Evolutionary conservation across 2,888 invertebrate species (phyloP).

Genomic region (Dioctria rufipes): DNA sequence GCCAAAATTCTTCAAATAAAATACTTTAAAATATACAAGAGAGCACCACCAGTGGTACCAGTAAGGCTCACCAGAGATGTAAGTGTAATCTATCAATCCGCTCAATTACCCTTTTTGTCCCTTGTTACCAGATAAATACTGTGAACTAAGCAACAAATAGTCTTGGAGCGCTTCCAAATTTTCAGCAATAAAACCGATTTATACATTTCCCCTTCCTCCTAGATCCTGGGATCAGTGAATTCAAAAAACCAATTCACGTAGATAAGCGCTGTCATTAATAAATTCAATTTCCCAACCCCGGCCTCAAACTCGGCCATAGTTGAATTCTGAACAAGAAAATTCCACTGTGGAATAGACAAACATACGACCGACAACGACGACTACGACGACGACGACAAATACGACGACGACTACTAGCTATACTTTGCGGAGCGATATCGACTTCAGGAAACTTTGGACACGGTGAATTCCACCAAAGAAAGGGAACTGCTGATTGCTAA

Average conservation of each 20-base stretch:
- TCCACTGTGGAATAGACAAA: slow-evolving; percentile 16
- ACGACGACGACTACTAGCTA: neutral
- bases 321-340: slow-evolving; percentile 21
- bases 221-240: slow-evolving; percentile 36
- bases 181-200: slow-evolving; percentile 52
- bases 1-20: slow-evolving; percentile 14
- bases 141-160: slow-evolving; percentile 66
- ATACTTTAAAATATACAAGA: slow-evolving; percentile 1
- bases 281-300: slow-evolving; percentile 60
- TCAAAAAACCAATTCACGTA: slow-evolving; percentile 54
- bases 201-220: slow-evolving; percentile 39
- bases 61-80: slow-evolving; percentile 10
- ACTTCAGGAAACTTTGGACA: slow-evolving; percentile 31
- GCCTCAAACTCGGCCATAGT: slow-evolving; percentile 41
- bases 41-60: neutral
- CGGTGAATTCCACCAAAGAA: slow-evolving; percentile 40
- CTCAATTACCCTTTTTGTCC: slow-evolving; percentile 49
- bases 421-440: slow-evolving; percentile 31
- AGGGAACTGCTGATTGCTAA: slow-evolving; percentile 55
- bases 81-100: slow-evolving; percentile 47
- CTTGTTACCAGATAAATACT: slow-evolving; percentile 54
- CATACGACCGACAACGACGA: neutral
- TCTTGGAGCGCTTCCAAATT: slow-evolving; percentile 65
- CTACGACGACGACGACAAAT: too few relatives aligned
- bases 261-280: slow-evolving; percentile 62